Evolutionary conservation across 2,113 vertebrate genomes (phyloP).

Genomic region (Nanger granti): DNA sequence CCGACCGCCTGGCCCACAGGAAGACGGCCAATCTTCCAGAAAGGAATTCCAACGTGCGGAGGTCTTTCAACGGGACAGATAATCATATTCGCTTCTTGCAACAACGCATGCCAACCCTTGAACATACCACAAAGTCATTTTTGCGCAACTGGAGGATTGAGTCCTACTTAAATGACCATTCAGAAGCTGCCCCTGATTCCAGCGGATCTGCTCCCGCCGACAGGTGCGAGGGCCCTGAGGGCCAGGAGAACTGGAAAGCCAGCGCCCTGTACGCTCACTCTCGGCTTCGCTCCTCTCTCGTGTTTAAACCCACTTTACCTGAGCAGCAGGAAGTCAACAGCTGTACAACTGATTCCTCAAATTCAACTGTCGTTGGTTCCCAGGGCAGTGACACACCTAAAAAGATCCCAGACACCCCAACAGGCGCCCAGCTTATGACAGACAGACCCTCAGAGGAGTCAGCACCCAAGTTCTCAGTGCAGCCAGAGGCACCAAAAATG

Average conservation of each 20-base stretch:
- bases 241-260: slow-evolving; percentile 79
- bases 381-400: slow-evolving; percentile 78
- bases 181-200: slow-evolving; percentile 78
- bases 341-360: slow-evolving; percentile 80
- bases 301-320: slow-evolving; percentile 85
- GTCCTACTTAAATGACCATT: slow-evolving; percentile 88
- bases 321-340: slow-evolving; percentile 88
- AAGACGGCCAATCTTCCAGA: slow-evolving; percentile 74
- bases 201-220: slow-evolving; percentile 73
- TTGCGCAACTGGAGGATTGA: slow-evolving; percentile 92
- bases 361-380: slow-evolving; percentile 81
- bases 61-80: slow-evolving; percentile 89
- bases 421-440: slow-evolving; percentile 14
- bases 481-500: slow-evolving; percentile 69
- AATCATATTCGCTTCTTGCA: slow-evolving; percentile 85
- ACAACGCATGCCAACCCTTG: slow-evolving; percentile 89
- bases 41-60: slow-evolving; percentile 83
- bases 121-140: slow-evolving; percentile 89
- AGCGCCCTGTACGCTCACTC: slow-evolving; percentile 78
- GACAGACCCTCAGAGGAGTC: slow-evolving; percentile 47
- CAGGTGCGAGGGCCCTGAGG: slow-evolving; percentile 79
- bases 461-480: background rate
- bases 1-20: slow-evolving; percentile 79
- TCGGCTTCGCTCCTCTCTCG: slow-evolving; percentile 87
- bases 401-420: slow-evolving; percentile 67